Evolutionary conservation across 2,888 invertebrate genomes (phyloP).

Genomic region (Gymnosoma rotundatum): DNA sequence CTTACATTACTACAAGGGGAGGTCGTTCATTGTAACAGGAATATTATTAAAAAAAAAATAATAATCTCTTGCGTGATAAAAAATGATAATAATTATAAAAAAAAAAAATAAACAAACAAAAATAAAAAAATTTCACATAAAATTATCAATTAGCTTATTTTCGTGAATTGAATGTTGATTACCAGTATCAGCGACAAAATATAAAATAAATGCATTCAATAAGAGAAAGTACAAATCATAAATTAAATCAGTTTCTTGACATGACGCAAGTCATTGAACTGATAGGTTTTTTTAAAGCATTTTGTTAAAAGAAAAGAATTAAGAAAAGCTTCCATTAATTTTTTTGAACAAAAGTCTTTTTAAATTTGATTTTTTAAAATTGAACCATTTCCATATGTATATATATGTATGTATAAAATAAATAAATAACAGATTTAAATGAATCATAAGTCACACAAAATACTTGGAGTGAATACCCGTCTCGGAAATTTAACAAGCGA

Average conservation of each 20-base stretch:
- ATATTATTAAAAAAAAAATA: slow-evolving; percentile 6
- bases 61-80: too few relatives aligned
- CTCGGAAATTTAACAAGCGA: too few relatives aligned
- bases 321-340: neutral
- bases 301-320: neutral
- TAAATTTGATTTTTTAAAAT: neutral
- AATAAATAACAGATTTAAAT: too few relatives aligned
- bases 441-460: too few relatives aligned
- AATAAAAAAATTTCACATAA: slow-evolving; percentile 8
- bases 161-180: slow-evolving; percentile 52
- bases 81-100: too few relatives aligned
- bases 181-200: slow-evolving; percentile 6
- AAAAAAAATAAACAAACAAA: slow-evolving; percentile 7
- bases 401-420: too few relatives aligned
- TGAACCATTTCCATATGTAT: too few relatives aligned
- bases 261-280: slow-evolving; percentile 13
- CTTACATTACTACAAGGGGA: neutral
- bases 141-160: slow-evolving; percentile 49
- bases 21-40: neutral
- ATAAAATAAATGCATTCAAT: slow-evolving; percentile 10
- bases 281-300: neutral
- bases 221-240: slow-evolving; percentile 37
- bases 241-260: neutral
- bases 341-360: neutral
- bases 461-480: too few relatives aligned